These are phyloP conservation scores for Chaetodon auriga DNA, from an alignment of 2,113 vertebrate genomes.

Conservation along the genomic window DNA sequence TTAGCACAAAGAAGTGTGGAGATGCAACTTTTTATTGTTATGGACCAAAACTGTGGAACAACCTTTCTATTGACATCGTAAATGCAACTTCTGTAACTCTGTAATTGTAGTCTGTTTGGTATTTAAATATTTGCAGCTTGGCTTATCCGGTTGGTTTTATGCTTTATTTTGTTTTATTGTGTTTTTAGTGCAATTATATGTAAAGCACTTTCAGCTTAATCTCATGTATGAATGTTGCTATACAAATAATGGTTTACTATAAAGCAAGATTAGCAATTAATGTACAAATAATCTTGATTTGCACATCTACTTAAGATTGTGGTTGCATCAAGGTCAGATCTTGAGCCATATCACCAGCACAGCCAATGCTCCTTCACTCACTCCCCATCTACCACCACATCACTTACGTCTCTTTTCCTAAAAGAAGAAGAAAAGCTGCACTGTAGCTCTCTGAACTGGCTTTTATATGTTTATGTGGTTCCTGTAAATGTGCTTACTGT, in stretches of 20 bases:
- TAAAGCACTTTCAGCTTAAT: neutral
- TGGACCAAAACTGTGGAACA: neutral
- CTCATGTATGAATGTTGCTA: neutral
- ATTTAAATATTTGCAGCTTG: neutral
- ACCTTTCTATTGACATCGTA: too few relatives aligned
- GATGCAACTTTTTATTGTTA: neutral
- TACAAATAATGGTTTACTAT: neutral
- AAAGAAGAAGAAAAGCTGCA: neutral
- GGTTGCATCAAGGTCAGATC: too few relatives aligned
- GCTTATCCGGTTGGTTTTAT: neutral
- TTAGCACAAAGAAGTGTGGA: neutral
- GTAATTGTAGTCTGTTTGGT: too few relatives aligned
- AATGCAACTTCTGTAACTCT: too few relatives aligned
- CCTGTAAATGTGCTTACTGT: too few relatives aligned
- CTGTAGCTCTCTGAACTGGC: neutral
- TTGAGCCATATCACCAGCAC: too few relatives aligned
- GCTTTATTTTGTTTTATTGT: neutral
- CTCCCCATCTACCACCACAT: neutral
- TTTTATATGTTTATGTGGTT: neutral
- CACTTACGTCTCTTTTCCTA: neutral
- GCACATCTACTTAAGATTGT: neutral
- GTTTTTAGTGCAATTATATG: neutral
- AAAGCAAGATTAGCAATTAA: neutral
- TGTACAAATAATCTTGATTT: neutral
- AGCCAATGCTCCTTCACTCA: too few relatives aligned